Evolutionary conservation across 2,113 vertebrate species (phyloP).

Genomic region (Strix aluco): DNA sequence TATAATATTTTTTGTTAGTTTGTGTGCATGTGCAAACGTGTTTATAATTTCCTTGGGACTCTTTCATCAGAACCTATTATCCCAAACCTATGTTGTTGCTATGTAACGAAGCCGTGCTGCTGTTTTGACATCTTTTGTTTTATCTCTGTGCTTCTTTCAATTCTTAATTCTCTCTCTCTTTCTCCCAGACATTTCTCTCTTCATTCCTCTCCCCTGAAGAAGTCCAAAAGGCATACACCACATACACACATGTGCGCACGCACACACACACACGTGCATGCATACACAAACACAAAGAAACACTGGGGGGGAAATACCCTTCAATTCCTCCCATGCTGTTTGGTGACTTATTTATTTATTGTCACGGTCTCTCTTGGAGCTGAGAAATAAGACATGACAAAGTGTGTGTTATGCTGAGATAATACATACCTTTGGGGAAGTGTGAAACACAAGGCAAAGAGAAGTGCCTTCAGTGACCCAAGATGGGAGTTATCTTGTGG

Average conservation of each 20-base stretch:
- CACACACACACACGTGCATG: too few species aligned
- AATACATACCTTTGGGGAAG: slow-evolving; percentile 52
- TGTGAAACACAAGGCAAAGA: slow-evolving; percentile 30
- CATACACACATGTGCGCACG: fast-evolving
- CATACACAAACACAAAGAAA: not conserved
- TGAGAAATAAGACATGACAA: slow-evolving; percentile 36
- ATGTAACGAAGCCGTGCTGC: not conserved
- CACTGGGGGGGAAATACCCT: not conserved
- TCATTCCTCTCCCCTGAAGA: not conserved
- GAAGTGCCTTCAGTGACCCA: not conserved
- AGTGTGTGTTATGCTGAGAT: slow-evolving; percentile 46
- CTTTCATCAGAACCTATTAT: not conserved
- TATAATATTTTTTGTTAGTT: not conserved
- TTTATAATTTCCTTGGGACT: not conserved
- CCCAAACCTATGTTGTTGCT: not conserved
- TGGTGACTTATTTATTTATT: slow-evolving; percentile 40
- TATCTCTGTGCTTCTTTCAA: not conserved
- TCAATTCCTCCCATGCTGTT: slow-evolving; percentile 9
- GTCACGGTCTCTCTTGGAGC: slow-evolving; percentile 19
- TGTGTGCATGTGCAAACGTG: not conserved
- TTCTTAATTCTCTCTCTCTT: not conserved
- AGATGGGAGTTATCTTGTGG: slow-evolving; percentile 56
- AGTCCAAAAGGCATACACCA: not conserved
- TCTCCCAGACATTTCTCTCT: not conserved
- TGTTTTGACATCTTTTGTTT: not conserved